These are phyloP conservation scores for Montipora cactus DNA, from an alignment of 64 coral and sea anemone genomes.

Conservation along the genomic window DNA sequence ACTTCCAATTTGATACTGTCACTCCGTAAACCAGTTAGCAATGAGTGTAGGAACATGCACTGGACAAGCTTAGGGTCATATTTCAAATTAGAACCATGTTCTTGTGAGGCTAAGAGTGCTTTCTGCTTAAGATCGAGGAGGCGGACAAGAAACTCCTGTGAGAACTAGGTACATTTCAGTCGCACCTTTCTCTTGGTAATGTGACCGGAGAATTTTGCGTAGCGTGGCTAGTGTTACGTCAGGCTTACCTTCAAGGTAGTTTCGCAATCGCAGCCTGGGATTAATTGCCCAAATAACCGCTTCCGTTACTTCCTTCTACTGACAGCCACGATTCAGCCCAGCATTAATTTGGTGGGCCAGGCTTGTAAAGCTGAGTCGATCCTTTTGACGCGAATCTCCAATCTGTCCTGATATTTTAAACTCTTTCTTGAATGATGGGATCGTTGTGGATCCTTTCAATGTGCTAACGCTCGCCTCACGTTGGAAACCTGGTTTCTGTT, in stretches of 20 bases:
- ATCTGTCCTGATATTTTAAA: constrained; percentile 74
- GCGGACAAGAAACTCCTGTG: constrained; percentile 28
- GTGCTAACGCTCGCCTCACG: not conserved
- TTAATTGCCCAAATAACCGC: not conserved
- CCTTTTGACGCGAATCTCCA: constrained; percentile 61
- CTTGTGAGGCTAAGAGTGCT: constrained; percentile 38
- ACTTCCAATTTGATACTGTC: not conserved
- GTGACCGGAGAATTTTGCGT: constrained; percentile 14
- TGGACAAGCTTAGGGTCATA: constrained; percentile 53
- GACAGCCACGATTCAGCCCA: too few species aligned
- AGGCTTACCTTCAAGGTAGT: constrained; percentile 25
- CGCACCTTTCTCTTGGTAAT: constrained; percentile 27
- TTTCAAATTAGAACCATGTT: constrained; percentile 32
- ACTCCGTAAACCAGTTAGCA: not conserved
- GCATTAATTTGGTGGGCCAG: not conserved
- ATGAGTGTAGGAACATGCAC: not conserved
- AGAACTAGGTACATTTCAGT: constrained; percentile 15
- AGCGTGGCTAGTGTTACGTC: constrained; percentile 25
- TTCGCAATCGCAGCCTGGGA: constrained; percentile 27
- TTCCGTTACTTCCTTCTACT: constrained; percentile 23
- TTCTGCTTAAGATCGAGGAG: constrained; percentile 30
- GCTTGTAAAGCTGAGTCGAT: constrained; percentile 46
- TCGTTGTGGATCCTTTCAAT: too few species aligned
- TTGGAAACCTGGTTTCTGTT: not conserved
- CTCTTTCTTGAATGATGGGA: constrained; percentile 7